phyloP scores from a whole-genome alignment of 2,888 invertebrate genomes.

The Gisinianus flammeolus region DNA sequence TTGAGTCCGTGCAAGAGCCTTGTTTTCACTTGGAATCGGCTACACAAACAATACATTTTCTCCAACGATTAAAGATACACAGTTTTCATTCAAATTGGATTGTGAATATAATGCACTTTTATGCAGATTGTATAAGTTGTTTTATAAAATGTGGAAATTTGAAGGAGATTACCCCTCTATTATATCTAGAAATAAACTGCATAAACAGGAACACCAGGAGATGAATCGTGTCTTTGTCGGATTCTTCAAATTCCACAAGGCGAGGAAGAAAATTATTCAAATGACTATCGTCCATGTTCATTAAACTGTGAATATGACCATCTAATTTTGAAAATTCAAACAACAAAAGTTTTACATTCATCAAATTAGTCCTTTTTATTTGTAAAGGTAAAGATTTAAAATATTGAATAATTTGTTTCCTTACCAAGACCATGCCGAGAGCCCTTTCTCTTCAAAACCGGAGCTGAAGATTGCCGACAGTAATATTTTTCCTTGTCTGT shows the following conservation, averaged over 20 bases:
- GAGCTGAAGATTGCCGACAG: slow-evolving; percentile 91
- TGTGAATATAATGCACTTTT: no score
- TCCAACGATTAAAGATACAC: no score
- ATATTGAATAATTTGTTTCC: not conserved
- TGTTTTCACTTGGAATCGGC: slow-evolving; percentile 87
- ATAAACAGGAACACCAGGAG: slow-evolving; percentile 92
- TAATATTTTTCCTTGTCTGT: slow-evolving; percentile 63
- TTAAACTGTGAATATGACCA: slow-evolving; percentile 83
- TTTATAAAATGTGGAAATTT: no score
- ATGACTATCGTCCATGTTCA: slow-evolving; percentile 80
- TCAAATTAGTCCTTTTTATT: no score
- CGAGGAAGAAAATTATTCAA: slow-evolving; percentile 79
- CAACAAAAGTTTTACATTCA: not conserved
- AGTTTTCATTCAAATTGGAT: no score
- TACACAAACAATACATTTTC: slow-evolving; percentile 60
- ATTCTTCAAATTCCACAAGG: slow-evolving; percentile 90
- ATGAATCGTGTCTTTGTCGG: slow-evolving; percentile 94
- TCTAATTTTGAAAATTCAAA: slow-evolving; percentile 67
- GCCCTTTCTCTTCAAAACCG: slow-evolving; percentile 90
- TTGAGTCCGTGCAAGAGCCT: slow-evolving; percentile 77
- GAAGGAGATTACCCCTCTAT: slow-evolving; percentile 54
- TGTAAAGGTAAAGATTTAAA: no score
- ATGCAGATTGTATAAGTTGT: no score
- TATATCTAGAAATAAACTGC: slow-evolving; percentile 83
- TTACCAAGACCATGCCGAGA: slow-evolving; percentile 90